Evolutionary conservation across 1,140 invertebrate genomes (phyloP), one percentile per base, ranked within the genome.

Genomic region (Anastatus disparis): DNA sequence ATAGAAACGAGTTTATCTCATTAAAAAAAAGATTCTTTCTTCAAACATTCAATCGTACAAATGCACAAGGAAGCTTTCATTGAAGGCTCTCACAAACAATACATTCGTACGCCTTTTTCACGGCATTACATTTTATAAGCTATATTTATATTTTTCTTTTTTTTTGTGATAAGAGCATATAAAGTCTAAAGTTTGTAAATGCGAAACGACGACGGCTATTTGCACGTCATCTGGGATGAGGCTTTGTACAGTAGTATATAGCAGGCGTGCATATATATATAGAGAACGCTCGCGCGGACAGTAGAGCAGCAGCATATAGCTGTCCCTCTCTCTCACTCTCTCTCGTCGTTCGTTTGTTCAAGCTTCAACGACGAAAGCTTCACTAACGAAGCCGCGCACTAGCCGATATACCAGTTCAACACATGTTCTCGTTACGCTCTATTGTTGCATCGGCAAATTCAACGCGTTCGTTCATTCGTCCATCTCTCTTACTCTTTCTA

Each of bases 341-440:
- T n/a, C n/a, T n/a, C 35, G 22, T 50, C 61, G 61, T 50, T 55
- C 24, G 58, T 70, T 70, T 70, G 56, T 59, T 63, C 50, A 55
- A 55, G 58, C 50, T 71, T 59, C 72, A 73, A 69, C 38, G 61
- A 65, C 26, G 75, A 71, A 68, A 75, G 74, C 66, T 71, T 77
- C 66, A 73, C 74, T 78, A 79, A 81, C 75, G 76, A 78, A 77
- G 76, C 75, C 70, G 35, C n/a, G n/a, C n/a, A n/a, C 52, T 42
- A 58, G 20, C 59, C 50, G 52, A 70, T 70, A 74, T 73, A 72
- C 56, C 68, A n/a, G 63, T 79, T 72, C 71, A 71, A 78, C 77
- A 81, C 82, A 83, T 82, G 82, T 79, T 82, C 80, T 84, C 80
- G 77, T 83, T 85, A 84, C 79, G 77, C 71, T 75, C 79, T 76